Evolutionary conservation across 2,888 invertebrate genomes (phyloP), one percentile per base, ranked within the genome.

Genomic region (Leucophenga montana): DNA sequence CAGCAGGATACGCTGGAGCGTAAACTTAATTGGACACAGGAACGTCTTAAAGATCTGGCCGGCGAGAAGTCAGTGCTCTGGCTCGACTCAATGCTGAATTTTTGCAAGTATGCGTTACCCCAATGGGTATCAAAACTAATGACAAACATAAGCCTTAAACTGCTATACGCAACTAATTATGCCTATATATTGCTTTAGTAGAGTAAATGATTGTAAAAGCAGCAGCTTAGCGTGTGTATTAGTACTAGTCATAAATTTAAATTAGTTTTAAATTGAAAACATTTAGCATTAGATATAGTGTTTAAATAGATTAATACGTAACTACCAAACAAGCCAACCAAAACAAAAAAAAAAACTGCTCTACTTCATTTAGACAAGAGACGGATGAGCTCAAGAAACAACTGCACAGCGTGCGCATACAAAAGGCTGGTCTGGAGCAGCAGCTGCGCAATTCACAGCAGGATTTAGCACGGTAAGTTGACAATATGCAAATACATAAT

Each of bases 1-100:
- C 84, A 87, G 73, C 88, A 87, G 54, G 83, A 85, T 8, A 83
- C 78, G 1, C 78, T 89, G 68, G 86, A 88, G 59, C 77, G 72
- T 16, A 86, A 87, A 73, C 73, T 89, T 0, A 78, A 77, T 53
- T 70, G 79, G 64, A 85, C 85, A 0, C 85, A 89, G 72, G 79
- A 85, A 16, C 83, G 83, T 11, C 73, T 89, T 11, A 79, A 84
- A 5, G 82, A 86, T 13, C 50, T 88, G 71, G 85, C 87, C 22
- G 81, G 76, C 56, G 78, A 85, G n/a, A 87, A 87, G 62, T 86
- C 85, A 0, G 83, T 87, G 16, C 78, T 80, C 39, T 89, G 88
- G 87, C 75, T 89, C 46, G 87, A 88, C 74, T 87, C 88, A 2
- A 87, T 89, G 86, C 71, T 89, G 68, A 79, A 80, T 74, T 88